Evolutionary conservation across 2,797 vertebrate genomes (phyloP).

Genomic region (Phalanger gymnotis): DNA sequence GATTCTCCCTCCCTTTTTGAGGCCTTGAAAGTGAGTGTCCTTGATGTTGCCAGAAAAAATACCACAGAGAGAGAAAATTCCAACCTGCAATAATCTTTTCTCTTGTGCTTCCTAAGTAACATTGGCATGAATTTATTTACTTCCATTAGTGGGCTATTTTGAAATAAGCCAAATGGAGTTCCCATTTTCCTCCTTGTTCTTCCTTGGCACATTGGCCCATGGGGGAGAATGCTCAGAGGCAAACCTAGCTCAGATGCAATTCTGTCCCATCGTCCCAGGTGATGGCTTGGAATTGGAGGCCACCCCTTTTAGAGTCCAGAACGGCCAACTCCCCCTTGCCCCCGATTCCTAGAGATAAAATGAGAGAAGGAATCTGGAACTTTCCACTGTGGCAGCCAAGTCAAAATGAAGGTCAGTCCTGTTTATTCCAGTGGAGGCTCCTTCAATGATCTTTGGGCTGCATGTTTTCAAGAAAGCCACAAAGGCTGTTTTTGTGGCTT

Average conservation of each 20-base stretch:
- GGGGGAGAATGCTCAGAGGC: neutral
- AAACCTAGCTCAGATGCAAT: neutral
- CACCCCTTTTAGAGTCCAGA: neutral
- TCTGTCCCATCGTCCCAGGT: neutral
- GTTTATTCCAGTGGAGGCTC: neutral
- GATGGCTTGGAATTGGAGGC: neutral
- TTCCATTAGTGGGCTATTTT: constrained; percentile 19
- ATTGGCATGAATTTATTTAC: neutral
- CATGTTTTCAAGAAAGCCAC: neutral
- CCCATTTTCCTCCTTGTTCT: neutral
- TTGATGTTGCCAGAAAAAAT: neutral
- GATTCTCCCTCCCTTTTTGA: neutral
- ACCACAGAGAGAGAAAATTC: neutral
- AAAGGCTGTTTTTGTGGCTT: neutral
- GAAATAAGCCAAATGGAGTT: neutral
- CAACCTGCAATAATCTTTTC: neutral
- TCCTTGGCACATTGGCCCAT: neutral
- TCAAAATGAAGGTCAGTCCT: neutral
- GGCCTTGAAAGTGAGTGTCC: neutral
- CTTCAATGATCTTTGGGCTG: neutral
- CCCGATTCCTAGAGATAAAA: neutral
- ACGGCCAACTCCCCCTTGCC: neutral
- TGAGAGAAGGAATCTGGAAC: neutral
- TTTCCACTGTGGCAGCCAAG: neutral
- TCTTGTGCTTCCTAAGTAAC: rapidly evolving